Evolutionary conservation across 2,888 invertebrate genomes (phyloP).

Genomic region (Tenthredo mesomela): DNA sequence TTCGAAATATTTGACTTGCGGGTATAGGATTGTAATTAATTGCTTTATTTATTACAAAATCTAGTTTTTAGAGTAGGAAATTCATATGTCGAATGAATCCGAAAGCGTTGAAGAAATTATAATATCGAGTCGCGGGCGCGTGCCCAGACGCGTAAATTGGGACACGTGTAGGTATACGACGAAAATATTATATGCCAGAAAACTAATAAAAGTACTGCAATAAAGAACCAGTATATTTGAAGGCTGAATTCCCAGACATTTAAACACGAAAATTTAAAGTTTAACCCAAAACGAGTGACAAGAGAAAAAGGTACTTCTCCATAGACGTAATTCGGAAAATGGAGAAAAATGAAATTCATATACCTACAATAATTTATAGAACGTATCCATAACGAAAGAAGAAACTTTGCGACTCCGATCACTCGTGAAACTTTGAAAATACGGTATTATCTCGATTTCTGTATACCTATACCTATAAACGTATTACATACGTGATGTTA

Average conservation of each 20-base stretch:
- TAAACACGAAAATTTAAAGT: slow-evolving; percentile 21
- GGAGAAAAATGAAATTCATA: background rate
- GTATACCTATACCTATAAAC: background rate
- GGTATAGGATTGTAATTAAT: background rate
- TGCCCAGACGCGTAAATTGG: slow-evolving; percentile 25
- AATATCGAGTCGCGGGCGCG: background rate
- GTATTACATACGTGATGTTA: background rate
- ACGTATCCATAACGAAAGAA: background rate
- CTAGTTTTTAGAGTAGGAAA: background rate
- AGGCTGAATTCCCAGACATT: slow-evolving; percentile 28
- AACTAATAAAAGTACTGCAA: slow-evolving; percentile 32
- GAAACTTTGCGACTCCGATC: background rate
- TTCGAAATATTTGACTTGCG: background rate
- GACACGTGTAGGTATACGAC: slow-evolving; percentile 1
- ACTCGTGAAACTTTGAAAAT: background rate
- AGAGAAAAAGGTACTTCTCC: background rate
- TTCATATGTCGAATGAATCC: background rate
- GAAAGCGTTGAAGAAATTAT: slow-evolving; percentile 18
- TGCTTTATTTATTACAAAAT: background rate
- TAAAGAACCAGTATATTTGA: slow-evolving; percentile 40
- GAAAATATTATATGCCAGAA: slow-evolving; percentile 25
- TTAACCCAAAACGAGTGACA: background rate
- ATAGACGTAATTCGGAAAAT: background rate
- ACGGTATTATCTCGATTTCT: slow-evolving; percentile 1
- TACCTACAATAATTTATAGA: no score